Conservation (phyloP, 2,888 invertebrate species). For the Drosophila atripex region DNA sequence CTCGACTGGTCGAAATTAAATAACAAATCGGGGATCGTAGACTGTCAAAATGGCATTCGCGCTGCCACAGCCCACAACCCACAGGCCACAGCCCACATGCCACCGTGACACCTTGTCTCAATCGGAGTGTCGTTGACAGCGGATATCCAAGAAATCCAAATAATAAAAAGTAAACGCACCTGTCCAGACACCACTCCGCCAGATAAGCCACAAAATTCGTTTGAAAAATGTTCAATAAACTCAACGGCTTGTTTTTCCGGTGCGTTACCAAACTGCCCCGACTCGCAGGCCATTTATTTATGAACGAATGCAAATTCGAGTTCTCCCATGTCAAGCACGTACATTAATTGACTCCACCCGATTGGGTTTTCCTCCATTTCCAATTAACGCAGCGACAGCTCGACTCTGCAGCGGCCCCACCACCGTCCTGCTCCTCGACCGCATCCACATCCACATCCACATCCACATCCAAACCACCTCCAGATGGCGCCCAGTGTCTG, state of each 20-base stretch:
- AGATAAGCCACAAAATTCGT: constrained; percentile 22
- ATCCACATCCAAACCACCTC: constrained; percentile 29
- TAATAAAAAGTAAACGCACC: constrained; percentile 8
- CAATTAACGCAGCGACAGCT: constrained; percentile 82
- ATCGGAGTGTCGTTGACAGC: constrained; percentile 65
- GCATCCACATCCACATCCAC: constrained; percentile 27
- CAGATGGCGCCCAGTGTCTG: constrained; percentile 85
- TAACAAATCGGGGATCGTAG: constrained; percentile 50
- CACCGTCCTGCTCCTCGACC: neutral
- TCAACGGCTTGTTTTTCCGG: constrained; percentile 76
- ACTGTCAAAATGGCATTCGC: constrained; percentile 22
- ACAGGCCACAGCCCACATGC: constrained; percentile 39
- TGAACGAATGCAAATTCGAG: constrained; percentile 62
- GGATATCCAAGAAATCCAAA: constrained; percentile 27
- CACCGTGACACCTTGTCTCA: constrained; percentile 16
- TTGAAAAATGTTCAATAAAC: constrained; percentile 70
- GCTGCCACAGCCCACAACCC: constrained; percentile 36
- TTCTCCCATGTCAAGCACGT: constrained; percentile 60
- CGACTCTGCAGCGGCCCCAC: constrained; percentile 77
- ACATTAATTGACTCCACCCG: constrained; percentile 54
- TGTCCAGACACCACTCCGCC: constrained; percentile 21
- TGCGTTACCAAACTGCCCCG: constrained; percentile 53
- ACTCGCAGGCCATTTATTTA: constrained; percentile 36
- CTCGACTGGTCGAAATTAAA: constrained; percentile 37
- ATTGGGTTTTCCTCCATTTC: constrained; percentile 65